Evolutionary conservation across 2,113 vertebrate species (phyloP).

Genomic region (Megaleporinus macrocephalus): DNA sequence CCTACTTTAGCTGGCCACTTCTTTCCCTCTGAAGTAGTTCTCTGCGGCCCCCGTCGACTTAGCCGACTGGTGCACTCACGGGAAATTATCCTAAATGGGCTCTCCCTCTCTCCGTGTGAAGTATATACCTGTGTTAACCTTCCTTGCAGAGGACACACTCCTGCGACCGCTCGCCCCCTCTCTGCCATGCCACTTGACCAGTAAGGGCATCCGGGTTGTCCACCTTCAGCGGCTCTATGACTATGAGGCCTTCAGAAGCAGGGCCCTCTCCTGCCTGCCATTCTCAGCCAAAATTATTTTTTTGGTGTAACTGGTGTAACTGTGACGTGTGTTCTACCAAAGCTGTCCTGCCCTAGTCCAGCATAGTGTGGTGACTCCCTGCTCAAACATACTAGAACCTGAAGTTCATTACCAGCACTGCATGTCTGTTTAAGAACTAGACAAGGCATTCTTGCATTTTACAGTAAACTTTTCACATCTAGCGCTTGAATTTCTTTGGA

Average conservation of each 20-base stretch:
- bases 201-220: not conserved
- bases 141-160: conserved; percentile 24
- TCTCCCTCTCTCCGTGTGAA: conserved; percentile 47
- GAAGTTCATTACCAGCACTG: not conserved
- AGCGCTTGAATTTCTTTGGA: no score
- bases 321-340: conserved; percentile 1
- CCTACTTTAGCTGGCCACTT: conserved; percentile 37
- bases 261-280: conserved; percentile 2
- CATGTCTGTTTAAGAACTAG: not conserved
- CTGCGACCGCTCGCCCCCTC: not conserved
- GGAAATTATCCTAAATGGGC: conserved; percentile 58
- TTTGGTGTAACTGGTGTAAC: not conserved
- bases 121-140: conserved; percentile 48
- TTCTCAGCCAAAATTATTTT: conserved; percentile 41
- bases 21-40: conserved; percentile 50
- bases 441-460: no score
- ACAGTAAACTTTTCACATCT: no score
- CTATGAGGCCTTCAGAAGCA: not conserved
- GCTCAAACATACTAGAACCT: not conserved
- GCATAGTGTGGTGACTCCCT: conserved; percentile 16
- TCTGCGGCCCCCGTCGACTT: conserved; percentile 27
- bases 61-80: conserved; percentile 40
- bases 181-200: conserved; percentile 21
- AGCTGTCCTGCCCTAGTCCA: not conserved
- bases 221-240: not conserved